These are phyloP conservation scores for Lycodopsis pacificus DNA, from an alignment of 2,797 vertebrate species.

Conservation along the genomic window DNA sequence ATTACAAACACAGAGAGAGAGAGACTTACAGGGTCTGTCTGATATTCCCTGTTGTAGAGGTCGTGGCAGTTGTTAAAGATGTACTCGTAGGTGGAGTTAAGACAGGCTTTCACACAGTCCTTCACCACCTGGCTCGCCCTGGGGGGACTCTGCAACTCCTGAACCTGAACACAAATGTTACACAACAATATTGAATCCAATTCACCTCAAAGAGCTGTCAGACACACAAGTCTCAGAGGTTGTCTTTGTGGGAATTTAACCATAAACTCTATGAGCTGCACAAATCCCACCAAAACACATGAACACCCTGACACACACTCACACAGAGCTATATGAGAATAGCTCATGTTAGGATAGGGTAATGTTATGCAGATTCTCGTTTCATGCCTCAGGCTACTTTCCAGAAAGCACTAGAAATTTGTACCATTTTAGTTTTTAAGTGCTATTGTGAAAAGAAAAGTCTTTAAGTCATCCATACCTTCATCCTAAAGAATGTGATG, in stretches of 20 bases:
- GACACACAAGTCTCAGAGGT: conserved; percentile 15
- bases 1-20: conserved; percentile 4
- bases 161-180: conserved; percentile 86
- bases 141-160: conserved; percentile 96
- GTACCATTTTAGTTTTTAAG: conserved; percentile 12
- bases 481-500: conserved; percentile 99
- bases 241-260: conserved; percentile 33
- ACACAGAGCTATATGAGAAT: conserved; percentile 29
- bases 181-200: conserved; percentile 36
- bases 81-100: conserved; percentile 98
- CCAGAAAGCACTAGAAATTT: conserved; percentile 32
- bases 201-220: conserved; percentile 35
- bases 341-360: conserved; percentile 56
- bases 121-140: conserved; percentile 96
- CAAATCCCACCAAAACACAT: conserved; percentile 6
- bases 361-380: conserved; percentile 51
- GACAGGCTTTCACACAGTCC: conserved; percentile 97
- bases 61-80: conserved; percentile 99
- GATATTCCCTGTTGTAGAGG: conserved; percentile 94
- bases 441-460: background rate
- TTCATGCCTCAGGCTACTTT: conserved; percentile 43
- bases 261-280: conserved; percentile 40
- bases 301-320: conserved; percentile 18
- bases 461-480: conserved; percentile 78
- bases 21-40: conserved; percentile 92